These are phyloP conservation scores for Apamea epomidion DNA, from an alignment of 2,888 invertebrate species.

Conservation along the genomic window DNA sequence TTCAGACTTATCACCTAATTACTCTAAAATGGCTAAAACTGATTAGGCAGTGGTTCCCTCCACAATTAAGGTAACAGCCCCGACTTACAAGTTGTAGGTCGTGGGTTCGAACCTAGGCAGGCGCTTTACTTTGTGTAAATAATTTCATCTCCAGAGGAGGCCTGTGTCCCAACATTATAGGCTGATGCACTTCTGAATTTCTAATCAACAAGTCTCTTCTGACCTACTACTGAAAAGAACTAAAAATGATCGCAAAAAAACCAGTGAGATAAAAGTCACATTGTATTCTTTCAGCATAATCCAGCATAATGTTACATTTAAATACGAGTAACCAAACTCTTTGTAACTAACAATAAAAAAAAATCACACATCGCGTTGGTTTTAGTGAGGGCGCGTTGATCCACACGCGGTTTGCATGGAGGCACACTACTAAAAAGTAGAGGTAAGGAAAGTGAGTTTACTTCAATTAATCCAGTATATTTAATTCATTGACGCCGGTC, in stretches of 20 bases:
- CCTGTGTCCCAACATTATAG: neutral
- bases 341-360: neutral
- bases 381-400: conserved; percentile 23
- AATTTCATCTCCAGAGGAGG: neutral
- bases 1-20: neutral
- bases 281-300: neutral
- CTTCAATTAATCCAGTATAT: conserved; percentile 60
- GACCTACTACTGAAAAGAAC: no score
- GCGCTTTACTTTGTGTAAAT: neutral
- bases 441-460: conserved; percentile 26
- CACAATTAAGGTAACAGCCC: neutral
- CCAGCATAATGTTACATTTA: neutral
- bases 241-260: neutral
- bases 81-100: neutral
- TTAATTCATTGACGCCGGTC: conserved; percentile 56
- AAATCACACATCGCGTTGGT: neutral
- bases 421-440: conserved; percentile 1
- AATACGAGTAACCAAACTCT: neutral
- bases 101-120: neutral
- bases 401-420: neutral
- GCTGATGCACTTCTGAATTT: neutral
- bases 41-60: neutral
- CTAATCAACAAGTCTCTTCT: neutral
- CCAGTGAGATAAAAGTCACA: neutral
- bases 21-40: neutral